These are phyloP conservation scores for Clavelina lepadiformis DNA, from an alignment of 23 tunicate species.

Conservation along the genomic window DNA sequence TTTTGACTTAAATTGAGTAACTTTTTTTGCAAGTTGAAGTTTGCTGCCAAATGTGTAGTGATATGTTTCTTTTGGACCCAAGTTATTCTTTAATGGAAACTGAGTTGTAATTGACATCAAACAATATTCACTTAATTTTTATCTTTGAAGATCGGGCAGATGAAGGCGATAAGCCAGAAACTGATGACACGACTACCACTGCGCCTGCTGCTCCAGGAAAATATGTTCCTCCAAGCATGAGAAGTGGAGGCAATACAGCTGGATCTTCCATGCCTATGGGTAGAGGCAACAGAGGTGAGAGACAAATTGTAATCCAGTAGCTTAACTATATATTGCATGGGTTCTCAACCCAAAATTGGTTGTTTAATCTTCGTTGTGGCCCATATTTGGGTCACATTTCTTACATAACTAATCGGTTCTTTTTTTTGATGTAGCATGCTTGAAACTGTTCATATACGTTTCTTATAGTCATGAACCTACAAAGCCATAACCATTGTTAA, in stretches of 20 bases:
- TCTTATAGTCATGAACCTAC: too few species aligned
- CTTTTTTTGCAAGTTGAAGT: background rate
- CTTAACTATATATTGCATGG: background rate
- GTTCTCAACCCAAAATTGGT: too few species aligned
- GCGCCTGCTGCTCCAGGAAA: slow-evolving; percentile 44
- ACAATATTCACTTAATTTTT: too few species aligned
- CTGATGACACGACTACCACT: slow-evolving; percentile 12
- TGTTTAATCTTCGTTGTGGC: too few species aligned
- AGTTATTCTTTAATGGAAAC: too few species aligned
- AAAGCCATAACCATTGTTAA: too few species aligned
- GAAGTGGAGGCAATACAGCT: slow-evolving; percentile 62
- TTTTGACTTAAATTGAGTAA: too few species aligned
- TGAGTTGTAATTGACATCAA: too few species aligned
- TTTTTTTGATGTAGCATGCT: background rate
- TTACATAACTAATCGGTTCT: background rate
- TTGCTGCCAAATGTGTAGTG: background rate
- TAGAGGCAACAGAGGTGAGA: slow-evolving; percentile 31
- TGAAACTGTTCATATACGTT: too few species aligned
- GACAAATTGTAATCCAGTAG: background rate
- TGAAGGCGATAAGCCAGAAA: slow-evolving; percentile 8
- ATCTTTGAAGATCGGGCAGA: slow-evolving; percentile 34
- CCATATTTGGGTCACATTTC: too few species aligned
- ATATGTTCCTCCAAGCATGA: slow-evolving; percentile 83
- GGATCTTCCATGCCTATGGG: slow-evolving; percentile 75
- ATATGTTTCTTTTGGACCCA: too few species aligned